Conservation (phyloP, 2,888 invertebrate species). For the Meloe dianella region DNA sequence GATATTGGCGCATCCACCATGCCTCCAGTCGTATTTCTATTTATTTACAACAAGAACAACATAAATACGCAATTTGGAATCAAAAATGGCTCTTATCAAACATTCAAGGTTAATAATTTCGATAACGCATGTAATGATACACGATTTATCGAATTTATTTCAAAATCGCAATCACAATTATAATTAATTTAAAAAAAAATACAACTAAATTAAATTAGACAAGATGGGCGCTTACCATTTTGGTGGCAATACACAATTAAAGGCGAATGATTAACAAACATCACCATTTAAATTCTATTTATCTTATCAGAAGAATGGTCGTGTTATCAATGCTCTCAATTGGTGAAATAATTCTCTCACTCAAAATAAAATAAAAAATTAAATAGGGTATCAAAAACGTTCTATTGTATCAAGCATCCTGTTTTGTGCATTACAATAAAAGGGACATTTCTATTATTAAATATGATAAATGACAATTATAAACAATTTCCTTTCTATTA, state of each 20-base stretch:
- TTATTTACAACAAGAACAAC: neutral
- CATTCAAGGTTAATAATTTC: neutral
- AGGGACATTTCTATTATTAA: neutral
- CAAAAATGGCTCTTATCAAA: neutral
- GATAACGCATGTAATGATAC: neutral
- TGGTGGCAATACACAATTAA: neutral
- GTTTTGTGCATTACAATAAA: neutral
- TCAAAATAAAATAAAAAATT: no score
- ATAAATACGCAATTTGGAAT: no score
- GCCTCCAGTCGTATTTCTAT: neutral
- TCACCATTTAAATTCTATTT: neutral
- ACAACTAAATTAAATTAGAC: neutral
- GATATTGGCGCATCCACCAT: neutral
- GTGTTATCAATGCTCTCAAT: neutral
- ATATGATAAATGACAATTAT: neutral
- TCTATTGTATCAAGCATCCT: neutral
- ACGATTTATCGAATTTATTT: neutral
- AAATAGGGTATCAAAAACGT: constrained; percentile 3
- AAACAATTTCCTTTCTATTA: neutral
- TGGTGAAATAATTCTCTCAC: neutral
- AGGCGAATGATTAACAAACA: neutral
- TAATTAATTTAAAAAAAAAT: no score
- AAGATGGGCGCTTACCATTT: neutral
- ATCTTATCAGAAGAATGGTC: neutral
- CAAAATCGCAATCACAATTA: neutral